These are phyloP conservation scores for Cheilosia scutellata DNA, from an alignment of 2,888 invertebrate genomes.

Conservation along the genomic window DNA sequence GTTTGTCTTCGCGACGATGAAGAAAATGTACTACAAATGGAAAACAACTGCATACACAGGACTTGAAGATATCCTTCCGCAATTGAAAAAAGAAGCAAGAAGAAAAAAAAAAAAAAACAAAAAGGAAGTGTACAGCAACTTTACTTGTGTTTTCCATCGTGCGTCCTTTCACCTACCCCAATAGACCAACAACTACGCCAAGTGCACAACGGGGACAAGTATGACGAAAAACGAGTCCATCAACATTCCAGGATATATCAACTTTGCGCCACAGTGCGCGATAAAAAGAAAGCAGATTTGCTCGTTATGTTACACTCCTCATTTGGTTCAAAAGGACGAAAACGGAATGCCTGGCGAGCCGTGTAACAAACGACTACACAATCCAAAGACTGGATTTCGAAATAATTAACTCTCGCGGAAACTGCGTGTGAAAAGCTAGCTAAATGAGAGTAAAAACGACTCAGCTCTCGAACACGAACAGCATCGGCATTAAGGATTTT, in stretches of 20 bases:
- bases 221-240: slow-evolving; percentile 22
- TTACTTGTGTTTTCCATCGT: slow-evolving; percentile 32
- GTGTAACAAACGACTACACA: slow-evolving; percentile 69
- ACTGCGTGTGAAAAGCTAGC: slow-evolving; percentile 61
- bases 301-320: slow-evolving; percentile 45
- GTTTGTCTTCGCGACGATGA: slow-evolving; percentile 48
- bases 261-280: slow-evolving; percentile 35
- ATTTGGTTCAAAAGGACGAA: slow-evolving; percentile 54
- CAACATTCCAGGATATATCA: slow-evolving; percentile 52
- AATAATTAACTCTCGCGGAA: slow-evolving; percentile 73
- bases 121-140: slow-evolving; percentile 56
- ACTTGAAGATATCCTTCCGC: slow-evolving; percentile 73
- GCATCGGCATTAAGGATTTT: not conserved
- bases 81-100: slow-evolving; percentile 49
- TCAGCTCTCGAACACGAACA: not conserved
- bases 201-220: slow-evolving; percentile 11
- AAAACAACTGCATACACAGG: slow-evolving; percentile 64
- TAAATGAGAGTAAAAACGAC: slow-evolving; percentile 35
- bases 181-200: not conserved
- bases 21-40: slow-evolving; percentile 29
- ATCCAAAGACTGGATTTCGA: slow-evolving; percentile 61
- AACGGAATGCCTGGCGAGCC: slow-evolving; percentile 64
- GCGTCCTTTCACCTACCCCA: not conserved
- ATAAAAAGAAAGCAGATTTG: slow-evolving; percentile 56
- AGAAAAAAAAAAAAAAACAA: slow-evolving; percentile 24